phyloP scores from a whole-genome alignment of 1,140 invertebrate genomes.

The Pseudomyrmex concolor region DNA sequence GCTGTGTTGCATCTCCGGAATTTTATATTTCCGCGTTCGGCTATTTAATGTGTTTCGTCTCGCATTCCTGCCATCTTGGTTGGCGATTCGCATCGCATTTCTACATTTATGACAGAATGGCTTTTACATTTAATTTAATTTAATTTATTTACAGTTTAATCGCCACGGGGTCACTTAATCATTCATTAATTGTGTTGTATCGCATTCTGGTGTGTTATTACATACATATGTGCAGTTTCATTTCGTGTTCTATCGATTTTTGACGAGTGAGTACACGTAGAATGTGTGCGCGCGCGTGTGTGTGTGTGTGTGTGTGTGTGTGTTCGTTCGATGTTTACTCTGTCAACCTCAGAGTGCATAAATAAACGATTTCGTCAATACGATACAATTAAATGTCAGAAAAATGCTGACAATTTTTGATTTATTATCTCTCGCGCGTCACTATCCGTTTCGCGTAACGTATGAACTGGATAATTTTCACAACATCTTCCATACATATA shows the following conservation, averaged over 20 bases:
- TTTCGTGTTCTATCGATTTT: slow-evolving; percentile 31
- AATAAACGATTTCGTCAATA: slow-evolving; percentile 11
- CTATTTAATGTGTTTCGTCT: slow-evolving; percentile 16
- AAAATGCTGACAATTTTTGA: background rate
- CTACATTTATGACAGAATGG: slow-evolving; percentile 3
- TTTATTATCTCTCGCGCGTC: background rate
- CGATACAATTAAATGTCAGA: background rate
- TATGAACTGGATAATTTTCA: background rate
- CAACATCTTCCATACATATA: background rate
- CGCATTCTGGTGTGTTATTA: slow-evolving; percentile 28
- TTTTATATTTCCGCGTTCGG: background rate
- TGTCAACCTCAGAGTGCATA: background rate
- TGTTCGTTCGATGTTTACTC: background rate
- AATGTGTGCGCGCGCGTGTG: background rate
- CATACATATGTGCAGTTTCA: slow-evolving; percentile 13
- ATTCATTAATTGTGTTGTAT: slow-evolving; percentile 53
- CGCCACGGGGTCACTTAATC: slow-evolving; percentile 33
- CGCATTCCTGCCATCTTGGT: background rate
- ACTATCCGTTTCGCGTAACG: background rate
- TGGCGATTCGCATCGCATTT: background rate
- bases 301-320: background rate
- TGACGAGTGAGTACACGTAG: background rate
- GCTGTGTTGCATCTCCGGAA: background rate
- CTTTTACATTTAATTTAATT: slow-evolving; percentile 47
- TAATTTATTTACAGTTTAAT: slow-evolving; percentile 44